phyloP scores from a whole-genome alignment of 1,140 invertebrate species.

The Pseudomyrmex gracilis region DNA sequence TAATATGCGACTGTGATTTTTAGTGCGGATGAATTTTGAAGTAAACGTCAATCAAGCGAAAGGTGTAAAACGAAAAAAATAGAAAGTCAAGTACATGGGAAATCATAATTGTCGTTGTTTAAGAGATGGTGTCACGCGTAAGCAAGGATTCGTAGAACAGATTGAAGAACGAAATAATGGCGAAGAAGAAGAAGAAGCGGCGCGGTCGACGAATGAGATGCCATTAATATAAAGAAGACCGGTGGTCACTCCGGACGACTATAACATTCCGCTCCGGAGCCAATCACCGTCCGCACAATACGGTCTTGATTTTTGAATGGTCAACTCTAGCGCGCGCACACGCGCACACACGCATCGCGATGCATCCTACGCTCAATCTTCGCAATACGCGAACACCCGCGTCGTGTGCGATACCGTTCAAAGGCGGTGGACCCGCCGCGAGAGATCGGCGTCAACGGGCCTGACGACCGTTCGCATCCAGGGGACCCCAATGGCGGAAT shows the following conservation, averaged over 20 bases:
- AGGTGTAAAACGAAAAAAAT: background rate
- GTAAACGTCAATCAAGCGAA: slow-evolving; percentile 15
- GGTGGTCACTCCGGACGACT: slow-evolving; percentile 27
- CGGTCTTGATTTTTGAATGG: slow-evolving; percentile 45
- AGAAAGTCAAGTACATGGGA: background rate
- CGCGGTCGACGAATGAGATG: slow-evolving; percentile 29
- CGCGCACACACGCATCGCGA: background rate
- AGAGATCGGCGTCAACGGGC: slow-evolving; percentile 54
- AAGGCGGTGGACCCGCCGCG: slow-evolving; percentile 22
- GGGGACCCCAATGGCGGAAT: slow-evolving; percentile 62
- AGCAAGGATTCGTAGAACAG: slow-evolving; percentile 19
- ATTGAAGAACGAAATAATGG: slow-evolving; percentile 11
- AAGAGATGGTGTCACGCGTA: slow-evolving; percentile 6
- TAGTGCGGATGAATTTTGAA: slow-evolving; percentile 36
- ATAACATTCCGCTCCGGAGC: slow-evolving; percentile 17
- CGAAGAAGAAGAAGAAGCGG: background rate
- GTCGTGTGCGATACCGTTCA: slow-evolving; percentile 38
- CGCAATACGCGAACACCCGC: slow-evolving; percentile 51
- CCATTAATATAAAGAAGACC: slow-evolving; percentile 43
- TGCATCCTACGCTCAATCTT: slow-evolving; percentile 7
- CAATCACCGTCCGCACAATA: slow-evolving; percentile 50
- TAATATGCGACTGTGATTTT: slow-evolving; percentile 7
- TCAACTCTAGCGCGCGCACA: slow-evolving; percentile 15
- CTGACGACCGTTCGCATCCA: slow-evolving; percentile 47
- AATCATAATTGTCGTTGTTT: slow-evolving; percentile 3